Percentiles rank a stretch among this genome's conserved stretches.
These are phyloP conservation scores for Himantopus leucocephalus DNA, from an alignment of 2,113 vertebrate species.

Conservation along the genomic window DNA sequence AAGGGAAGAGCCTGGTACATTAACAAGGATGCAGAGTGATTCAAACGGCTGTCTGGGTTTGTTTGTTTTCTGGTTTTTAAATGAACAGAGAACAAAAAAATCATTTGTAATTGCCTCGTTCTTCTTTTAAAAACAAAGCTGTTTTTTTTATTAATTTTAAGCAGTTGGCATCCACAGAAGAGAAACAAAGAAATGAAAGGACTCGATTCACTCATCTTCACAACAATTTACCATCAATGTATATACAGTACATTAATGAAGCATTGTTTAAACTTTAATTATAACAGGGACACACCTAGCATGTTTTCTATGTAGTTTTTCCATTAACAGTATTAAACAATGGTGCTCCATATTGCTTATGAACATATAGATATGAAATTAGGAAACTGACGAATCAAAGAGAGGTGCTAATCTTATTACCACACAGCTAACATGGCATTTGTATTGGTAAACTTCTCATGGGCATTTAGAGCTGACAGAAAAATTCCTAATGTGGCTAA, in stretches of 20 bases:
- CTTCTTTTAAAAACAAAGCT: constrained; percentile 74
- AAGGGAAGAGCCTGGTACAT: constrained; percentile 66
- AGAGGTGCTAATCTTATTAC: constrained; percentile 91
- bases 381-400: constrained; percentile 87
- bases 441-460: constrained; percentile 91
- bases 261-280: constrained; percentile 91
- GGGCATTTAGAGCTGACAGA: constrained; percentile 92
- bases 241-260: constrained; percentile 92
- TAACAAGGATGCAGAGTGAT: constrained; percentile 62
- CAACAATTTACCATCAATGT: constrained; percentile 89
- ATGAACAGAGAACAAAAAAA: constrained; percentile 77
- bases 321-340: constrained; percentile 94
- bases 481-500: constrained; percentile 96
- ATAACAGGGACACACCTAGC: constrained; percentile 89
- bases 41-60: constrained; percentile 58
- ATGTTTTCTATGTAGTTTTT: constrained; percentile 85
- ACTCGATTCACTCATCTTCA: constrained; percentile 85
- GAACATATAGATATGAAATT: constrained; percentile 94
- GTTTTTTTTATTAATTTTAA: constrained; percentile 81
- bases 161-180: constrained; percentile 90
- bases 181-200: constrained; percentile 87
- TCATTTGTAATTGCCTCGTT: constrained; percentile 65
- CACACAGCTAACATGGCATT: constrained; percentile 95
- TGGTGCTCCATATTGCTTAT: constrained; percentile 99
- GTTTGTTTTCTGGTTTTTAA: constrained; percentile 72